A percentile compares a stretch with the other conserved stretches of the same genome.
These are phyloP conservation scores for Temnothorax longispinosus DNA, from an alignment of 1,140 invertebrate genomes.

Conservation along the genomic window DNA sequence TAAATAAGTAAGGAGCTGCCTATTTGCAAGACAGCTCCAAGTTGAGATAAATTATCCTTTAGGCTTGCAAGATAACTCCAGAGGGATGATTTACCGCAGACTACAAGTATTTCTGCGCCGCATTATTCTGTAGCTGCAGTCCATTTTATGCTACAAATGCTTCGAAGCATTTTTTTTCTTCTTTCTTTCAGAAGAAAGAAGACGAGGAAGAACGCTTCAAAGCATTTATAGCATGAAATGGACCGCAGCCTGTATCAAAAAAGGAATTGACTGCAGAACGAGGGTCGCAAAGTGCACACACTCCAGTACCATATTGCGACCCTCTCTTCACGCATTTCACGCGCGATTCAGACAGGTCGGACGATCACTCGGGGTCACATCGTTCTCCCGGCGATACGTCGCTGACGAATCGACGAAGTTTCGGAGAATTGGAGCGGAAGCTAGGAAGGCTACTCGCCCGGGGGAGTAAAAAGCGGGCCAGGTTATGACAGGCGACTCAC, in stretches of 20 bases:
- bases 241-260: too few species aligned
- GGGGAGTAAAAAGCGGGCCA: neutral
- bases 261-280: neutral
- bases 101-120: neutral
- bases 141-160: fast-evolving
- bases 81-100: neutral
- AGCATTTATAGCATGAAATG: too few species aligned
- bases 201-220: too few species aligned
- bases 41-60: neutral
- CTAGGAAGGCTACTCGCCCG: neutral
- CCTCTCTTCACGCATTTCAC: neutral
- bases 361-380: neutral
- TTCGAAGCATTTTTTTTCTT: too few species aligned
- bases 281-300: neutral
- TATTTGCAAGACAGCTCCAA: neutral
- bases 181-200: too few species aligned
- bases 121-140: too few species aligned
- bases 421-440: neutral
- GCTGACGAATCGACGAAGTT: neutral
- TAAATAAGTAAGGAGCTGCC: neutral
- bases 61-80: neutral
- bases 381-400: neutral
- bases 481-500: slow-evolving; percentile 83
- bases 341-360: neutral
- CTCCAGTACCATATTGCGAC: neutral